Conservation (phyloP, 2,113 vertebrate genomes). For the Chiloscyllium plagiosum region DNA sequence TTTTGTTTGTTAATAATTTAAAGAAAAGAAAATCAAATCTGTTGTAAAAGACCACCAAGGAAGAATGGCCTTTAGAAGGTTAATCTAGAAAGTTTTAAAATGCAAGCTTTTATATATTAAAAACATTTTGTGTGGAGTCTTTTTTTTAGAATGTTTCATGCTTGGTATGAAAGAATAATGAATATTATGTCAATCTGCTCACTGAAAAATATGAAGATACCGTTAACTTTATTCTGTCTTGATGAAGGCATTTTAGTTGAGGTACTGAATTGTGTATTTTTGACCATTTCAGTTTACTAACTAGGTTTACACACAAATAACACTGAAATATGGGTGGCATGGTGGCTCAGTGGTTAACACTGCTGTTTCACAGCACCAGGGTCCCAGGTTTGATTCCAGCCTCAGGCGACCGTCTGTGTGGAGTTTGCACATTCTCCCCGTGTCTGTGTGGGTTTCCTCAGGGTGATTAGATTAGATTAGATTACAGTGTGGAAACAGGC, state of each 20-base stretch:
- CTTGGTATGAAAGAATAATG: neutral
- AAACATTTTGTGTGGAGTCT: neutral
- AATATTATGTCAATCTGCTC: neutral
- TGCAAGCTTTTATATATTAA: slow-evolving; percentile 30
- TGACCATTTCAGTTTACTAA: neutral
- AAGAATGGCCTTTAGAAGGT: slow-evolving; percentile 10
- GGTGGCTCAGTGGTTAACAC: too few species aligned
- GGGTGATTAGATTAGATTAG: too few species aligned
- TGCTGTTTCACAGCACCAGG: too few species aligned
- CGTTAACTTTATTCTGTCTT: neutral
- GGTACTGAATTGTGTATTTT: neutral
- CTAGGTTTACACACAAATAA: neutral
- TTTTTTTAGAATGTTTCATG: neutral
- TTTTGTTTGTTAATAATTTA: slow-evolving; percentile 32
- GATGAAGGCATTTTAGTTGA: neutral
- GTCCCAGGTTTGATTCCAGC: too few species aligned
- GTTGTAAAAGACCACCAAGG: slow-evolving; percentile 30
- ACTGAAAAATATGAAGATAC: neutral
- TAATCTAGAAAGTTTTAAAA: slow-evolving; percentile 30
- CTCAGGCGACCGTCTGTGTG: too few species aligned
- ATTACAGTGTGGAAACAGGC: too few species aligned
- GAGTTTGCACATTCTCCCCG: too few species aligned
- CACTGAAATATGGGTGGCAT: neutral
- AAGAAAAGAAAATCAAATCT: slow-evolving; percentile 4
- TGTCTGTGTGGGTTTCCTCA: too few species aligned